Base-by-base conservation (phyloP, 1,140 invertebrate genomes). In the Galleria mellonella region DNA sequence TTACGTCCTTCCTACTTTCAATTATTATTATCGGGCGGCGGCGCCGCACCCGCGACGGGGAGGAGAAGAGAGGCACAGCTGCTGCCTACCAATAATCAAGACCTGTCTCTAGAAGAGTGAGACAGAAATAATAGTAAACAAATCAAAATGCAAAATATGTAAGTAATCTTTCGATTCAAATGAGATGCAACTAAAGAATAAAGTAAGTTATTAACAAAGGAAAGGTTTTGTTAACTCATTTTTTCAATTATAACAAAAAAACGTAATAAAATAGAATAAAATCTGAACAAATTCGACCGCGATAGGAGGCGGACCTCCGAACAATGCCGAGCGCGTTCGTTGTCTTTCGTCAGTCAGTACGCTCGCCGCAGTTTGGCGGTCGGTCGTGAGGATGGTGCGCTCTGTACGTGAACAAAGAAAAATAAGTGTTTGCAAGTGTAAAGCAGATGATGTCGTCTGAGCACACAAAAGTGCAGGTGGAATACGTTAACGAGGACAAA, bases 1-100 rank as follows among this genome's bases (percentile, higher is more conserved):
- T 84, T 83, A 79, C 76, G 81, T 84, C 81, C 81, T 84, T 84
- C 81, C 81, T 84, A 84, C 81, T 84, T 84, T 83, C 81, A 83
- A 83, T 83, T 84, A 83, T 84, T 84, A 83, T 84, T 81, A 83
- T 81, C 81, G 81, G 77, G 81, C 76, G 76, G 75, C 67, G 63
- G 77, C 73, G 66, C 73, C 77, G 75, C 72, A 76, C 81, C 77
- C 75, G 79, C 73, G 76, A 70, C 70, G 76, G 81, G 77, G 81
- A 82, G 81, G 77, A 81, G 77, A 70, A 78, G 76, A 83, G 77
- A 82, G 74, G 77, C 77, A 72, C 81, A 82, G 77, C 81, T 84
- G 81, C 81, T 84, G 77, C 77, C 81, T 84, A 84, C 81, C 81
- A 84, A 84, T 84, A 84, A 84, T 84, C 81, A 79, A 82, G 77